A percentile compares a stretch with the other conserved stretches of the same genome.
Conservation (phyloP, 1,140 invertebrate genomes). For the Temnothorax nylanderi region DNA sequence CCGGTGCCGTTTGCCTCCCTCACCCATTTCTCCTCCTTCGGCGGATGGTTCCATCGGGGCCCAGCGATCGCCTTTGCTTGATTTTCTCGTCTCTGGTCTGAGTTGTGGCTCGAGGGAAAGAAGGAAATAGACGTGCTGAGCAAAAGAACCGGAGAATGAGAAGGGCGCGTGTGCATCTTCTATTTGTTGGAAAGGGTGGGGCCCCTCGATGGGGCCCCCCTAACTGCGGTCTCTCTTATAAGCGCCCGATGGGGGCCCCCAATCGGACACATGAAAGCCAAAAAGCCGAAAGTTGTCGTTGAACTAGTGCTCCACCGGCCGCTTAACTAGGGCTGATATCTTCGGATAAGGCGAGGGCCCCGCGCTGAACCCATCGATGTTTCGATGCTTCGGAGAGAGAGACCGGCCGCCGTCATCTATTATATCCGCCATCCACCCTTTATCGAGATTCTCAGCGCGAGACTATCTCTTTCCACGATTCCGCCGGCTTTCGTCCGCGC, state of each 20-base stretch:
- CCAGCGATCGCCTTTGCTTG: slow-evolving; percentile 70
- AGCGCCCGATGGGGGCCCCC: slow-evolving; percentile 72
- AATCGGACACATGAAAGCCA: slow-evolving; percentile 83
- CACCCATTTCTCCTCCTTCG: not conserved
- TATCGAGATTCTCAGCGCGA: slow-evolving; percentile 61
- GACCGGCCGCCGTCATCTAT: slow-evolving; percentile 76
- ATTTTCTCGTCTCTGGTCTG: slow-evolving; percentile 73
- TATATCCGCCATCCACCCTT: slow-evolving; percentile 76
- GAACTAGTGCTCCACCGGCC: slow-evolving; percentile 82
- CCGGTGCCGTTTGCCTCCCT: slow-evolving; percentile 48
- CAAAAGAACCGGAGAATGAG: not conserved
- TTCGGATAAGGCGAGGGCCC: slow-evolving; percentile 77
- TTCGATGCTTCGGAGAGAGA: slow-evolving; percentile 66
- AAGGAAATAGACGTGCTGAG: slow-evolving; percentile 59
- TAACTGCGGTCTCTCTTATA: slow-evolving; percentile 78
- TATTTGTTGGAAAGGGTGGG: slow-evolving; percentile 78
- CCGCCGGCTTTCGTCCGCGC: slow-evolving; percentile 25
- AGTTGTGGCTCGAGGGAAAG: slow-evolving; percentile 43
- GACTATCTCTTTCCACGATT: slow-evolving; percentile 69
- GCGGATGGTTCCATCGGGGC: slow-evolving; percentile 33
- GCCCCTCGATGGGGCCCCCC: slow-evolving; percentile 68
- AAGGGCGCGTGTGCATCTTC: slow-evolving; percentile 76
- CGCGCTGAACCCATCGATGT: slow-evolving; percentile 71
- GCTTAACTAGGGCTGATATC: slow-evolving; percentile 83
- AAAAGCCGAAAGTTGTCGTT: slow-evolving; percentile 84